Base-by-base conservation (phyloP, 1,140 invertebrate genomes). In the Drosophila tristis region DNA sequence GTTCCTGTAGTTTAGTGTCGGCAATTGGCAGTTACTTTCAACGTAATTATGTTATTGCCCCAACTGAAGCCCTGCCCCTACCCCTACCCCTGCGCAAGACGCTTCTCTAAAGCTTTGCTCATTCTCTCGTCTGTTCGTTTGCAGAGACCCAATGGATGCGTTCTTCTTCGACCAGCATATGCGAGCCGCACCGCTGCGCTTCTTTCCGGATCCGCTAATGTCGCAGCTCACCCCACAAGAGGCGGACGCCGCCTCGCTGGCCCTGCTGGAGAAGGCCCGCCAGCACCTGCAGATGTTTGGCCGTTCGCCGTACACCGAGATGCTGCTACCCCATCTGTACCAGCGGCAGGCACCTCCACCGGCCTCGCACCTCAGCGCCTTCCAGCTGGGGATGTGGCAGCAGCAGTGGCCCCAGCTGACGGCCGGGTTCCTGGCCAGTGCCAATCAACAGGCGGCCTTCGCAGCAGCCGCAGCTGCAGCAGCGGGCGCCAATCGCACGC, bases 81-180 rank as follows among this genome's bases (percentile, higher is more conserved):
- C 15, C 43, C n/a, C 57, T 55, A n/a, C 11, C 44, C 31, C 31
- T 35, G 35, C 11, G 4, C 35, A 13, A 39, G 35, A 39, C 11
- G 13, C 35, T 39, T 39, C 35, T 13, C 11, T 2, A 13, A 39
- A 39, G 35, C 35, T 39, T 39, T 39, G 5, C 16, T 48, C 4
- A 23, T 20, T 44, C 42, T 23, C 15, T 6, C 45, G 42, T 45
- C 5, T 25, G 2, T 9, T 0, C 39, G 59, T 0, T 51, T 64
- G 5, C 47, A 91, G 95, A 80, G 95, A 95, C 91, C 95, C 95
- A 57, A 95, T 95, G 93, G 95, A 95, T 67, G 93, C 93, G 8
- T 93, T 95, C 86, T 93, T 95, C 47, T 94, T 95, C 92, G 94
- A 95, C 72, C 94, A 95, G 71, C 94, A 95, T 68, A 94, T 95